Percentiles rank a stretch among this genome's conserved stretches.
phyloP scores from a whole-genome alignment of 1,140 invertebrate species.

The Tachypleus tridentatus region DNA sequence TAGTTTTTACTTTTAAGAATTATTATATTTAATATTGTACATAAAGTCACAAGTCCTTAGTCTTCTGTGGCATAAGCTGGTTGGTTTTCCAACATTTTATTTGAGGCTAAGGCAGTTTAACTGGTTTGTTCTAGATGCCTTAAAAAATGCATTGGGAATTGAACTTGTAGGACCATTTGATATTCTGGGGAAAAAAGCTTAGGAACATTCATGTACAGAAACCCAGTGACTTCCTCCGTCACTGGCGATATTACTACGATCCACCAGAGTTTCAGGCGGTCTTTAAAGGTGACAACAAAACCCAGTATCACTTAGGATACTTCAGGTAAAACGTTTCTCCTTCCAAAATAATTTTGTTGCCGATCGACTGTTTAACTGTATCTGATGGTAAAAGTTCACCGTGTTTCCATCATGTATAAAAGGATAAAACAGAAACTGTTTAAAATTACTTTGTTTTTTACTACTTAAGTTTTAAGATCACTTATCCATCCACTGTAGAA shows the following conservation, averaged over 20 bases:
- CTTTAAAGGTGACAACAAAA: constrained; percentile 46
- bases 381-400: no score
- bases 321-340: constrained; percentile 36
- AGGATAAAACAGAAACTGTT: no score
- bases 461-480: no score
- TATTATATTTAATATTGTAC: no score
- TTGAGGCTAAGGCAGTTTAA: constrained; percentile 2
- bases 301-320: constrained; percentile 73
- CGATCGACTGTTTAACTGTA: no score
- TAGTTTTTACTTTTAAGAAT: no score
- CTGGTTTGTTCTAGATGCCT: constrained; percentile 40
- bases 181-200: constrained; percentile 55
- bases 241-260: constrained; percentile 88
- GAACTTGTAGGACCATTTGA: constrained; percentile 76
- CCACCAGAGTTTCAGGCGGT: constrained; percentile 67
- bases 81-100: not conserved
- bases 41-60: no score
- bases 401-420: no score
- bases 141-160: constrained; percentile 49
- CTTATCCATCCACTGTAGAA: no score
- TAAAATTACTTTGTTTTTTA: no score
- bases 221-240: constrained; percentile 49
- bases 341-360: no score
- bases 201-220: constrained; percentile 41
- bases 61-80: no score